Percentiles rank a stretch among this genome's conserved stretches.
phyloP scores from a whole-genome alignment of 2,888 invertebrate species.

The Synanthedon tipuliformis region DNA sequence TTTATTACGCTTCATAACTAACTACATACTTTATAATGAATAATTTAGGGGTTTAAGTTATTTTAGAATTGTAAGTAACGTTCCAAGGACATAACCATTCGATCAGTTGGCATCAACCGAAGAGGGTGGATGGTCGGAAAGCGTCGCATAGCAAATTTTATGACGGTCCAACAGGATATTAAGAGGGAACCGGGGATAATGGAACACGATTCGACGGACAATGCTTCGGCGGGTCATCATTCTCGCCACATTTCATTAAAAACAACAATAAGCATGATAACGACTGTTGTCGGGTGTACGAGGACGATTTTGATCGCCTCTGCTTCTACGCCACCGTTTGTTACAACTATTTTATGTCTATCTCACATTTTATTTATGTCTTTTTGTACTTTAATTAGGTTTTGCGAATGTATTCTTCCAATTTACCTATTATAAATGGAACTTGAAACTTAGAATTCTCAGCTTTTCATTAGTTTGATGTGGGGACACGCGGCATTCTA shows the following conservation, averaged over 20 bases:
- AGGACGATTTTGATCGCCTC: conserved; percentile 25
- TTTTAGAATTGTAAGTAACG: not conserved
- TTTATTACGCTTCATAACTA: too few relatives aligned
- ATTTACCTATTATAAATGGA: too few relatives aligned
- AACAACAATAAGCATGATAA: conserved; percentile 53
- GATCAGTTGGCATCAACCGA: not conserved
- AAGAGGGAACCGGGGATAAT: conserved; percentile 44
- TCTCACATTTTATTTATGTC: not conserved
- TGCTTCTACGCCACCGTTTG: conserved; percentile 13
- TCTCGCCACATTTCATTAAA: conserved; percentile 54
- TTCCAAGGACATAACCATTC: not conserved
- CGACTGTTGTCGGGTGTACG: conserved; percentile 20
- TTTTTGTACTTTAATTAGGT: not conserved
- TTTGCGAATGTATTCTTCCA: too few relatives aligned
- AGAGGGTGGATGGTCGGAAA: not conserved
- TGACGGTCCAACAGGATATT: conserved; percentile 41
- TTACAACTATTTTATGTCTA: not conserved
- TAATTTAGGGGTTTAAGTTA: too few relatives aligned
- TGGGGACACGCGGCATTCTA: too few relatives aligned
- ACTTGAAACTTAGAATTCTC: too few relatives aligned
- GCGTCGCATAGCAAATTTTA: conserved; percentile 40
- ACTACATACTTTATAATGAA: too few relatives aligned
- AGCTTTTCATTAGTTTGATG: too few relatives aligned
- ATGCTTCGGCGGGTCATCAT: conserved; percentile 38
- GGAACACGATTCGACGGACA: conserved; percentile 46